A percentile compares a stretch with the other conserved stretches of the same genome.
Conservation (phyloP, 2,113 vertebrate genomes). For the Leuciscus idus region DNA sequence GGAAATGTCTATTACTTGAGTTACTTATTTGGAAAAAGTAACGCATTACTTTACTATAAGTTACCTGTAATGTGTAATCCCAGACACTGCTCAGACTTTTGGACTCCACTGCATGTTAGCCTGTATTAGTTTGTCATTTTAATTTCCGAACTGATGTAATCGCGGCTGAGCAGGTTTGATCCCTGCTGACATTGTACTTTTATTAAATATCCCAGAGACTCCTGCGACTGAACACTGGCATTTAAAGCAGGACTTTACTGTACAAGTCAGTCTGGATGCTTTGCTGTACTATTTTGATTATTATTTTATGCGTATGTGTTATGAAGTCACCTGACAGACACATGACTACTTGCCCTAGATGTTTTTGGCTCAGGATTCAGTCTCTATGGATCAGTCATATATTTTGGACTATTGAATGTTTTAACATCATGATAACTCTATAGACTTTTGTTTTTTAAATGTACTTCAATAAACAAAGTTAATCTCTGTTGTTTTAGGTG, state of each 20-base stretch:
- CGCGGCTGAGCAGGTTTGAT: background rate
- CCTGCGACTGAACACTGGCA: background rate
- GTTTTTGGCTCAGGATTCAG: background rate
- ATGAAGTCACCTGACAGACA: background rate
- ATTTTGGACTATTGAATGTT: background rate
- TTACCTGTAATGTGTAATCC: too few relatives aligned
- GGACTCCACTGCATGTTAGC: background rate
- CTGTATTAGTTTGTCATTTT: background rate
- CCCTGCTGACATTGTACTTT: background rate
- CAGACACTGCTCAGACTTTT: too few relatives aligned
- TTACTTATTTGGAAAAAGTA: too few relatives aligned
- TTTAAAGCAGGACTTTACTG: background rate
- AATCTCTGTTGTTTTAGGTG: slow-evolving; percentile 4
- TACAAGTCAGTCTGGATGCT: background rate
- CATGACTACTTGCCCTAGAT: background rate
- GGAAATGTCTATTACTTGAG: too few relatives aligned
- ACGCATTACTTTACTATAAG: too few relatives aligned
- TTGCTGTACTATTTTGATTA: background rate
- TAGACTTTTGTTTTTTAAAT: background rate
- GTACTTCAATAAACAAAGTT: slow-evolving; percentile 47
- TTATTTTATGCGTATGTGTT: background rate
- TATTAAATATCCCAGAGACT: background rate
- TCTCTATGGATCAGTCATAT: background rate
- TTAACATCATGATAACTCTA: slow-evolving; percentile 9
- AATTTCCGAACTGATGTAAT: background rate